These are phyloP conservation scores for Neodiprion pinetum DNA, from an alignment of 1,140 invertebrate species.

Conservation along the genomic window DNA sequence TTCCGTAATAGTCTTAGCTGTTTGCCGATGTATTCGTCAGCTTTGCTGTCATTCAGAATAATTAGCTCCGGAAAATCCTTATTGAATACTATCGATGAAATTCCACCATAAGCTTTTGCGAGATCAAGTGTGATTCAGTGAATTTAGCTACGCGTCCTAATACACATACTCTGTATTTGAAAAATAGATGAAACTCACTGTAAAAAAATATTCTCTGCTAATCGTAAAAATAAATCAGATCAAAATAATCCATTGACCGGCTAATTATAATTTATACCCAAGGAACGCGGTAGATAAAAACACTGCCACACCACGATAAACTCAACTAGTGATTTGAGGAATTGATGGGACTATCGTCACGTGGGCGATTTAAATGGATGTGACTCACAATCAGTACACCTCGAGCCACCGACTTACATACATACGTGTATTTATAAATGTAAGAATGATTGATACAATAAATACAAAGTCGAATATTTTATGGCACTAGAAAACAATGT, in stretches of 20 bases:
- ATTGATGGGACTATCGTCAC: too few relatives aligned
- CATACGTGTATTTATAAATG: background rate
- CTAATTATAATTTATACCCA: background rate
- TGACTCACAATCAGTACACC: background rate
- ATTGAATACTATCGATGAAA: background rate
- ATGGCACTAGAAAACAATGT: conserved; percentile 5
- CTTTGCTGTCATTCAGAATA: background rate
- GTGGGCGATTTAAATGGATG: background rate
- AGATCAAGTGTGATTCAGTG: conserved; percentile 5
- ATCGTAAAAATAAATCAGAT: background rate
- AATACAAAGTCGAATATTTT: background rate
- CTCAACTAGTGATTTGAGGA: background rate
- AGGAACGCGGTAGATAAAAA: background rate
- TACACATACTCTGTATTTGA: background rate
- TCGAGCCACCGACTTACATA: background rate
- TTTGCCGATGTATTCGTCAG: background rate
- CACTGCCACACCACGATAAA: background rate
- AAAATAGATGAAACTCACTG: too few relatives aligned
- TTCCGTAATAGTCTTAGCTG: background rate
- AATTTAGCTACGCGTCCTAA: background rate
- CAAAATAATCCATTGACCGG: background rate
- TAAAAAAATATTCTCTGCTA: too few relatives aligned
- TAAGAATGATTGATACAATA: conserved; percentile 3
- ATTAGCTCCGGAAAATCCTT: background rate
- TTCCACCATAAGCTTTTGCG: background rate